Evolutionary conservation across 2,113 vertebrate species (phyloP), one percentile per base, ranked within the genome.

Genomic region (Perca schrenkii): DNA sequence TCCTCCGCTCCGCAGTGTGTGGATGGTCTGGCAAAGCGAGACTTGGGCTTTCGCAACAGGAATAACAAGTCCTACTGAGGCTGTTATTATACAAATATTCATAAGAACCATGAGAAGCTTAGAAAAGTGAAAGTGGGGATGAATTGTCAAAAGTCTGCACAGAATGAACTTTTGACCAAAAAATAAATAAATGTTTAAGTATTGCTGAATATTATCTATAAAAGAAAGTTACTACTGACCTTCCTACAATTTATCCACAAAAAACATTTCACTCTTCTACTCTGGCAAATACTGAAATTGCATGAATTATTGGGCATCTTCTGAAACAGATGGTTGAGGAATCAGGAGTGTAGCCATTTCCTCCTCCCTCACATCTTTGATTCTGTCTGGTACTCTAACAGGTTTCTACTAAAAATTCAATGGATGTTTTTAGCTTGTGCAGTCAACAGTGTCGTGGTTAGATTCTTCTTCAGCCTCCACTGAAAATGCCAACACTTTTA

Each of bases 341-440:
- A 69, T 77, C 8, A 49, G 50, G 66, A 53, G 57, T 46, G 62
- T 65, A 82, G 79, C 40, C 63, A 70, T 62, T 62, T 65, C 77
- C 72, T 70, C 15, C 50, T 74, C 36, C 40, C 77, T 80, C 63
- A 80, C 62, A 85, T 85, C 82, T 85, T 43, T 58, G 14, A 80
- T 71, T 85, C 79, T 58, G 66, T 74, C 82, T 77, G 68, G 34
- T 52, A n/a, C 72, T 86, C 66, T 49, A 68, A 74, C 69, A 77
- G 62, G 79, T 77, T 82, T 85, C 65, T 46, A 74, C 16, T 80
- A 80, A 80, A 84, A 74, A 65, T 56, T 54, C 56, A 89, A 67
- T 11, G 22, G 69, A 28, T 64, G 49, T 70, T 68, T 77, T 79
- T 36, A 78, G 73, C 25, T 34, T 64, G 67, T 54, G 62, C 25